These are phyloP conservation scores for Salminus brasiliensis DNA, from an alignment of 2,113 vertebrate genomes.

Conservation along the genomic window DNA sequence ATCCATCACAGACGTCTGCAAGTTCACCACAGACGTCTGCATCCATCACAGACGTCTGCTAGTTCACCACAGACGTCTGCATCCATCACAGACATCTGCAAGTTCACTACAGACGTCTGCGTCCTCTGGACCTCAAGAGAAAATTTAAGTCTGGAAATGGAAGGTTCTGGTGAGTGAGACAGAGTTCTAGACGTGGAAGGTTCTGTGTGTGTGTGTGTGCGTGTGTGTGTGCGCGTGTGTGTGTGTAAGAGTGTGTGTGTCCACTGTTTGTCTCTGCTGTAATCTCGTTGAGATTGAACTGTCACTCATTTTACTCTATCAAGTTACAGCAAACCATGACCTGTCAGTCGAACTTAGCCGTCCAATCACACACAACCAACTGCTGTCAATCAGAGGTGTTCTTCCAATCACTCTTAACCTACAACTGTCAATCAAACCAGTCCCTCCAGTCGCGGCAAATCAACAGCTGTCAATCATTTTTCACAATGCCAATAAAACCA, in stretches of 20 bases:
- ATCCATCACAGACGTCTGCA: too few species aligned
- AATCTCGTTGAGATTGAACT: background rate
- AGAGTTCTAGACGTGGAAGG: too few species aligned
- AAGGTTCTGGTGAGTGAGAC: too few species aligned
- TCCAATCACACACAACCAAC: background rate
- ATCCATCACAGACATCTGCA: too few species aligned
- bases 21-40: too few species aligned
- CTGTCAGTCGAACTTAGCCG: background rate
- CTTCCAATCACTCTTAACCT: background rate
- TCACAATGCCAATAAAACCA: slow-evolving; percentile 48
- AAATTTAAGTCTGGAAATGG: too few species aligned
- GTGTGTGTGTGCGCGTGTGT: background rate
- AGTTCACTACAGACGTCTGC: too few species aligned
- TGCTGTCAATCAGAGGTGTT: background rate
- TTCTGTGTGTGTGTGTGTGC: background rate
- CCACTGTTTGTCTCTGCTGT: slow-evolving; percentile 4
- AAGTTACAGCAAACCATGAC: background rate
- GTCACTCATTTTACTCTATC: background rate
- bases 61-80: too few species aligned
- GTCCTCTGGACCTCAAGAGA: too few species aligned
- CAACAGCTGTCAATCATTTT: slow-evolving; percentile 28
- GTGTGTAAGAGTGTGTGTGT: slow-evolving; percentile 2
- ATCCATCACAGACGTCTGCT: too few species aligned
- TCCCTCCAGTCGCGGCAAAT: background rate
- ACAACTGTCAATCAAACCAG: background rate